Evolutionary conservation across 2,797 vertebrate species (phyloP).

Genomic region (Tapirus indicus): DNA sequence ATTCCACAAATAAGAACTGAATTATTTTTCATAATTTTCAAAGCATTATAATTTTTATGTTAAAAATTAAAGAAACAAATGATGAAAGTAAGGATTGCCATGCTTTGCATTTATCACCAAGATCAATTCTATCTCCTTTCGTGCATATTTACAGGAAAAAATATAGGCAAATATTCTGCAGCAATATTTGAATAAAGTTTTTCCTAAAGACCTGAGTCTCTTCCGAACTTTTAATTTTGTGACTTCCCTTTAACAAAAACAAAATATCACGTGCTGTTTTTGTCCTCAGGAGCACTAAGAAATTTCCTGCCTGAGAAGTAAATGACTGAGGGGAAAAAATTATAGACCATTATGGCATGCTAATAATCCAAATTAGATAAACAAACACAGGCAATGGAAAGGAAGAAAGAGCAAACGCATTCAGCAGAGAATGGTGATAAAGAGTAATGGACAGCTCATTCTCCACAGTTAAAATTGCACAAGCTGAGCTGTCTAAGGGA

Average conservation of each 20-base stretch:
- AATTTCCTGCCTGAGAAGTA: conserved; percentile 67
- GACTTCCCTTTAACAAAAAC: conserved; percentile 47
- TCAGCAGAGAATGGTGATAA: conserved; percentile 22
- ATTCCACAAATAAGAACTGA: neutral
- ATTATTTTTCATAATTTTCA: neutral
- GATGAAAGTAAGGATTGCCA: neutral
- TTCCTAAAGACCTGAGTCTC: neutral
- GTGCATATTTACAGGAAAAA: neutral
- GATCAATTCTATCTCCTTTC: neutral
- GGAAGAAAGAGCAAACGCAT: neutral
- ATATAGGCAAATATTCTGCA: neutral
- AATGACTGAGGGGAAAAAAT: conserved; percentile 62
- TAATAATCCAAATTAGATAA: conserved; percentile 76
- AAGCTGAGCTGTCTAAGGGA: conserved; percentile 37
- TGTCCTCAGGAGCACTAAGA: conserved; percentile 47
- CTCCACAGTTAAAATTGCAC: conserved; percentile 40
- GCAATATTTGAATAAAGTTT: neutral
- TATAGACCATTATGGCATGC: conserved; percentile 55
- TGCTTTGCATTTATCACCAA: neutral
- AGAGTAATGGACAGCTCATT: conserved; percentile 20
- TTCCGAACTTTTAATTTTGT: conserved; percentile 24
- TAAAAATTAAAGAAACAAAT: neutral
- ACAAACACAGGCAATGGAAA: conserved; percentile 57
- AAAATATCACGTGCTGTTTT: neutral
- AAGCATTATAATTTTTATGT: neutral